phyloP scores from a whole-genome alignment of 2,888 invertebrate species.

The Hydroisotoma schaefferi region DNA sequence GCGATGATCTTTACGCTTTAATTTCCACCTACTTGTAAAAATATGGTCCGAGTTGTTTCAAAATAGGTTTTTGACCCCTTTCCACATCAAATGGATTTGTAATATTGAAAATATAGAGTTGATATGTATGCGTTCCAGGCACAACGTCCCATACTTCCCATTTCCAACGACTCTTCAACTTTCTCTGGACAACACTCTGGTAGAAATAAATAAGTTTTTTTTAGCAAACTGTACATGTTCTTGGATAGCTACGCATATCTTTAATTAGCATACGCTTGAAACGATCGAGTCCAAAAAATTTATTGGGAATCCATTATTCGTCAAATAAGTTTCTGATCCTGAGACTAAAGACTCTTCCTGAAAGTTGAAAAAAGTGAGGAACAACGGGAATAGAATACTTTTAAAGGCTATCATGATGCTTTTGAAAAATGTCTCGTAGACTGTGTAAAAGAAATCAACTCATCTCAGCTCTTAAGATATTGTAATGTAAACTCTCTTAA shows the following conservation, averaged over 20 bases:
- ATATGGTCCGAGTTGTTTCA: constrained; percentile 38
- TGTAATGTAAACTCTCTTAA: too few species aligned
- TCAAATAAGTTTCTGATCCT: constrained; percentile 28
- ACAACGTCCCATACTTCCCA: constrained; percentile 45
- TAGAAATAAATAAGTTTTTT: background rate
- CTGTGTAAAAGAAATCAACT: too few species aligned
- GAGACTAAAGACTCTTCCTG: too few species aligned
- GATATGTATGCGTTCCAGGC: constrained; percentile 35
- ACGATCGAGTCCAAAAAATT: constrained; percentile 26
- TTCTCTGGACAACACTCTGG: constrained; percentile 30
- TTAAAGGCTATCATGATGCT: too few species aligned
- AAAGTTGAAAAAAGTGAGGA: too few species aligned
- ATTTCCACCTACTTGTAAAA: constrained; percentile 29
- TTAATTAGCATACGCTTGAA: constrained; percentile 27
- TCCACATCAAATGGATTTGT: constrained; percentile 38
- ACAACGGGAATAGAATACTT: too few species aligned
- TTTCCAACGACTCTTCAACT: constrained; percentile 40
- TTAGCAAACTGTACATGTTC: background rate
- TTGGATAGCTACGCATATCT: background rate
- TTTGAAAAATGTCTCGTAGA: too few species aligned
- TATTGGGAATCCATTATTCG: constrained; percentile 36
- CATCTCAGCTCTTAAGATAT: too few species aligned
- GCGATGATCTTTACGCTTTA: background rate
- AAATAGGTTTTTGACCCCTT: constrained; percentile 33
- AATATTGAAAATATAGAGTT: constrained; percentile 38